Base-by-base conservation (phyloP, 1,140 invertebrate species). In the Philotrypesis tridentata region DNA sequence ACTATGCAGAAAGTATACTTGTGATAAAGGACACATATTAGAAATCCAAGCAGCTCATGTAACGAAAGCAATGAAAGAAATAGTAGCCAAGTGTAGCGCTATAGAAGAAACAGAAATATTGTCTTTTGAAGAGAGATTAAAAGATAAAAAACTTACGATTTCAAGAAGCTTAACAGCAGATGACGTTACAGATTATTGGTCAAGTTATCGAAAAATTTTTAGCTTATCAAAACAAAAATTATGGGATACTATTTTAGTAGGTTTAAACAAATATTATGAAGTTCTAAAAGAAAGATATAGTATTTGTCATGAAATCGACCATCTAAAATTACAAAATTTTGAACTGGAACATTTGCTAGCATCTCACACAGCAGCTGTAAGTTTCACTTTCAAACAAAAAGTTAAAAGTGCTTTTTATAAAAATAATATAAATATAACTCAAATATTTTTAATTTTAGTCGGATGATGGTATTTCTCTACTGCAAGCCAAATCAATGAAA, bases 11-110 rank as follows among this genome's bases (percentile, higher is more conserved):
- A 85, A 84, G 74, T 73, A 85, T 5, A 80, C 82, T 1, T 92
- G 91, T 68, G 82, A 88, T 7, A 85, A 86, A 76, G 89, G 89
- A 25, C 94, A 94, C 83, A 89, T 92, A n/a, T 86, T 94, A 33
- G 88, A 92, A 60, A 94, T 94, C 84, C 92, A 94, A 85, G 89
- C 93, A 0, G 89, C 91, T 0, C 89, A 92, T 61, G 93, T 94
- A 6, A 88, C 94, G 33, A 91, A 79, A 85, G 92, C 91, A 70
- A 88, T 92, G 72, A 92, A 89, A 83, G 91, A 93, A 80, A 94
- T 93, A 73, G 86, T 92, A 4, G 86, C 86, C 21, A 91, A 90
- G 72, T 82, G 92, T 91, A 84, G 90, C 87, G 43, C 89, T 84
- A 73, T 89, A 84, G 90, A 90, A 83, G 31, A 75, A 29, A 85